Evolutionary conservation across 2,888 invertebrate species (phyloP).

Genomic region (Petrophora chlorosata): DNA sequence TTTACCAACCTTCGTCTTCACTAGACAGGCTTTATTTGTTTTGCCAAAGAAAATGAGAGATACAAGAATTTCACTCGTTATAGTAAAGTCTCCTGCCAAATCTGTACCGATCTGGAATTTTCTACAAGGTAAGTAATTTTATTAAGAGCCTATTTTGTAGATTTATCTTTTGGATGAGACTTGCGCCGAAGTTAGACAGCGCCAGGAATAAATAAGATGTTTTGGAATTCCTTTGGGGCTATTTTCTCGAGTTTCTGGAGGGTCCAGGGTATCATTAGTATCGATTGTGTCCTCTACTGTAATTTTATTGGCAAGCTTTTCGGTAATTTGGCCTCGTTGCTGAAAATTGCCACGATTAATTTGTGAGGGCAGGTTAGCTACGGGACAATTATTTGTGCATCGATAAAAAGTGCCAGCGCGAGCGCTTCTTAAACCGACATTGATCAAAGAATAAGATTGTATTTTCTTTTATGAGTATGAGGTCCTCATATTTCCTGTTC

Average conservation of each 20-base stretch:
- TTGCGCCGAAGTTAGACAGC: constrained; percentile 25
- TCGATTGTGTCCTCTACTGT: neutral
- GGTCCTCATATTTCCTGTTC: too few species aligned
- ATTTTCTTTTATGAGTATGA: too few species aligned
- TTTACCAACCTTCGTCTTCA: constrained; percentile 34
- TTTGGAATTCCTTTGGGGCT: constrained; percentile 21
- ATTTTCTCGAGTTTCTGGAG: constrained; percentile 14
- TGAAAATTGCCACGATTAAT: too few species aligned
- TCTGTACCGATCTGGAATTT: constrained; percentile 20
- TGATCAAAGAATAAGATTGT: too few species aligned
- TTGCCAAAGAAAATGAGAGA: constrained; percentile 22
- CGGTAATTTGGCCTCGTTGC: too few species aligned
- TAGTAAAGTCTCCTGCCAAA: constrained; percentile 22
- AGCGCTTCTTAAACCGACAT: too few species aligned
- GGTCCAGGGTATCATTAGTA: constrained; percentile 16
- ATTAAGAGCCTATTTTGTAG: constrained; percentile 27
- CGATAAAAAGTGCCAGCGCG: too few species aligned
- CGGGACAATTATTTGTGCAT: too few species aligned
- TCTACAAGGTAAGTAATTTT: constrained; percentile 26
- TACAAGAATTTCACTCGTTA: constrained; percentile 21
- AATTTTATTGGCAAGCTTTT: neutral
- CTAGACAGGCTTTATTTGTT: constrained; percentile 24
- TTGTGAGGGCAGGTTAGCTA: too few species aligned
- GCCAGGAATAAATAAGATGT: constrained; percentile 25
- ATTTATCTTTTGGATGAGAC: constrained; percentile 25